Conservation (phyloP, 2,797 vertebrate genomes). For the Nasua narica region DNA sequence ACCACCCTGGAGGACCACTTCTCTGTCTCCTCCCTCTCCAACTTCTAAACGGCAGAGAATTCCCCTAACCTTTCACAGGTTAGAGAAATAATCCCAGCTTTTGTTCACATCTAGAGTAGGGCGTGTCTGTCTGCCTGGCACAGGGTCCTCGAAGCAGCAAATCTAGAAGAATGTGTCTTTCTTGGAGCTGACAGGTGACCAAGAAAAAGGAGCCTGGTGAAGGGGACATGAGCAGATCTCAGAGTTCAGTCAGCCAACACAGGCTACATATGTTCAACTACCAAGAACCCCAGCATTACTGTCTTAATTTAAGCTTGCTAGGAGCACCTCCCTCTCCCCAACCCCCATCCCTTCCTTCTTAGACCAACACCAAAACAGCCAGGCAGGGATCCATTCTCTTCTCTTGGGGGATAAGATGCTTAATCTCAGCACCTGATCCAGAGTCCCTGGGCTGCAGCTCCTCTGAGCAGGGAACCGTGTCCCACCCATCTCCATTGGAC, state of each 20-base stretch:
- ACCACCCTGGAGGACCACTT: neutral
- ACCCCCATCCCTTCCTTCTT: neutral
- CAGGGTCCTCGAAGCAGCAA: neutral
- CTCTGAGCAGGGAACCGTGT: neutral
- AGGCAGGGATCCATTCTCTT: neutral
- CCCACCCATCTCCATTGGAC: neutral
- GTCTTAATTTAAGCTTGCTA: neutral
- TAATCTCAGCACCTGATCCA: neutral
- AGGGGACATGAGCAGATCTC: neutral
- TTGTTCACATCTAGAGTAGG: neutral
- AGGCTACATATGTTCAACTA: neutral
- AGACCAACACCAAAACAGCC: neutral
- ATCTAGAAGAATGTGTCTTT: neutral
- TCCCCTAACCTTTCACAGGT: neutral
- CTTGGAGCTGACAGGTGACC: neutral
- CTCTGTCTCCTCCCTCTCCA: neutral
- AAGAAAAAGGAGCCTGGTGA: neutral
- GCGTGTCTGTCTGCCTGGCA: neutral
- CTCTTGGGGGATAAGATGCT: neutral
- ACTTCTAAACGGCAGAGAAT: neutral
- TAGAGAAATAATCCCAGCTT: conserved; percentile 10
- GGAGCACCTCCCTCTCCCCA: neutral
- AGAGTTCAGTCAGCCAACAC: neutral
- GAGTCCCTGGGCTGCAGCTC: neutral
- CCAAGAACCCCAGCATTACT: neutral